Evolutionary conservation across 2,797 vertebrate species (phyloP).

Genomic region (Lepus oiostolus): DNA sequence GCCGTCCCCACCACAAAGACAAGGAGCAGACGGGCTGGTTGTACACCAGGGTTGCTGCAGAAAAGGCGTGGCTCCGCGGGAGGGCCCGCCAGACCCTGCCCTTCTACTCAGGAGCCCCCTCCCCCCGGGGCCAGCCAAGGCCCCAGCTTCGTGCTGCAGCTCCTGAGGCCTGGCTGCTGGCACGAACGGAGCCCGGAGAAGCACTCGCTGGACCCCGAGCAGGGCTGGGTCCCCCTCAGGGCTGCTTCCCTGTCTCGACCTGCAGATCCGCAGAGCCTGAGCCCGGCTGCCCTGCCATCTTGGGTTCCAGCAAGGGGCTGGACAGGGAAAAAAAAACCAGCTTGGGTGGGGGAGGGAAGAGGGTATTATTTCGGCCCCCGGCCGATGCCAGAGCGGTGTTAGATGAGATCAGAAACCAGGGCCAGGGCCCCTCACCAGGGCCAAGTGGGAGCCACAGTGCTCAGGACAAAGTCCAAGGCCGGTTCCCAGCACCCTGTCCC

Average conservation of each 20-base stretch:
- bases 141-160: not conserved
- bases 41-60: constrained; percentile 57
- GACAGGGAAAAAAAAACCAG: not conserved
- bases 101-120: not conserved
- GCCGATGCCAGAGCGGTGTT: constrained; percentile 52
- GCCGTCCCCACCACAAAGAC: not conserved
- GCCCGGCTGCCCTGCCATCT: not conserved
- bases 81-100: not conserved
- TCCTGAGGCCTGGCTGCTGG: not conserved
- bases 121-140: not conserved
- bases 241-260: not conserved
- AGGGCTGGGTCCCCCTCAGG: not conserved
- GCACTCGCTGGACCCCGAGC: not conserved
- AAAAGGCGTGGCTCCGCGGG: constrained; percentile 75
- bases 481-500: constrained; percentile 8
- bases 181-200: not conserved
- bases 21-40: not conserved
- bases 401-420: constrained; percentile 76
- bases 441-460: constrained; percentile 61
- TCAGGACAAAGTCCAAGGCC: constrained; percentile 74
- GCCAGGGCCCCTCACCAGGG: constrained; percentile 73
- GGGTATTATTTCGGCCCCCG: constrained; percentile 59
- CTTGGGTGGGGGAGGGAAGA: constrained; percentile 53
- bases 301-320: constrained; percentile 10
- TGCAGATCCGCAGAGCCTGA: too few species aligned